These are phyloP conservation scores for Nomada fabriciana DNA, from an alignment of 2,888 invertebrate genomes.

Conservation along the genomic window DNA sequence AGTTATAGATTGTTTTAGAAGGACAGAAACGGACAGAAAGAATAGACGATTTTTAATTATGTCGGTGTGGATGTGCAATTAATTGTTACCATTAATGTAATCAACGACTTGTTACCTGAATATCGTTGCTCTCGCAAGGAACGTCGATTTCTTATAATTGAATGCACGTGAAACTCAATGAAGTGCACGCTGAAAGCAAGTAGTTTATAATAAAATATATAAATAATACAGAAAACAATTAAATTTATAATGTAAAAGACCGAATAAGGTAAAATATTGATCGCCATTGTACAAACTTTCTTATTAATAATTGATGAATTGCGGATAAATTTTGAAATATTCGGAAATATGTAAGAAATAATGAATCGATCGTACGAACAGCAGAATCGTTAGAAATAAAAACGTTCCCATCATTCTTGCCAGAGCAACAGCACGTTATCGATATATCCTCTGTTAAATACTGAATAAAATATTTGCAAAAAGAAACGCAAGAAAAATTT, in stretches of 20 bases:
- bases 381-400: no score
- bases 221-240: no score
- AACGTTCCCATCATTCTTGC: neutral
- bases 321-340: neutral
- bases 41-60: neutral
- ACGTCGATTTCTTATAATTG: neutral
- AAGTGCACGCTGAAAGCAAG: no score
- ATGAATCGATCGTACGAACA: no score
- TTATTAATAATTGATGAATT: neutral
- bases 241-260: no score
- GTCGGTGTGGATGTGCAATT: conserved; percentile 17
- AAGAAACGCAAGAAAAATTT: neutral
- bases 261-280: no score
- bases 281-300: no score
- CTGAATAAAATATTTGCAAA: conserved; percentile 14
- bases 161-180: neutral
- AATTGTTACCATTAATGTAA: conserved; percentile 23
- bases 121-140: neutral
- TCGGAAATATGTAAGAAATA: neutral
- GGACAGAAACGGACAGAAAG: neutral
- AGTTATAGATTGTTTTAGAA: neutral
- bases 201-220: no score
- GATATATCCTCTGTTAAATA: conserved; percentile 5
- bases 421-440: neutral
- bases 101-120: conserved; percentile 16